Base-by-base conservation (phyloP, 2,797 vertebrate genomes). In the Oreochromis mossambicus region DNA sequence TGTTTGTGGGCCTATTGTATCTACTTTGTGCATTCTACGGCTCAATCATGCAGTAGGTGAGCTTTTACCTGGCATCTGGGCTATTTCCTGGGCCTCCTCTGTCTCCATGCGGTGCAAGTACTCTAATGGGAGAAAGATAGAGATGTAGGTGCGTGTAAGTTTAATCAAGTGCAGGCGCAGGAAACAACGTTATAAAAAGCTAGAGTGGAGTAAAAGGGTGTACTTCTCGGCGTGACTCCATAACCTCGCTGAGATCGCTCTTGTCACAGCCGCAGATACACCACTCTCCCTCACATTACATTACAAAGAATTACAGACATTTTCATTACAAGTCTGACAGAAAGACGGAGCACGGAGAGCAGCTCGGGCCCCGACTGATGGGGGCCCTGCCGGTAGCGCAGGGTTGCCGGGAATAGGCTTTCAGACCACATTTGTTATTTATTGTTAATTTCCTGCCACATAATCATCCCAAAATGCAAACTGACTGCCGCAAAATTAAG, bases 401-500 rank as follows among this genome's bases (percentile, higher is more conserved):
- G 86, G 83, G 85, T 80, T 32, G 81, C 83, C 3, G 81, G 91
- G 90, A 90, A 90, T 88, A 90, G 94, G 92, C 95, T 95, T 96
- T 96, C 96, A 94, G 90, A 98, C 97, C 97, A 97, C 98, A 99
- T 99, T 99, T 99, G 98, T 99, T 99, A 99, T 99, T 99, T 99
- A 99, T 99, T 99, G 98, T 99, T 99, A 99, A 99, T 99, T 99
- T 99, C 97, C 98, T 97, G 97, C 97, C 97, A 98, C 98, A 97
- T 98, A 98, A 99, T 99, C 98, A 98, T 98, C 98, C 97, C 98
- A 99, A 97, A 99, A 99, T 98, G 98, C 98, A 99, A 99, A 99
- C 97, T 98, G 99, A 99, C 99, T 99, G 98, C 97, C 97, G 98
- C 98, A 99, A 99, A 99, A 99, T 99, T 99, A 99, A 99, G 98